phyloP scores from a whole-genome alignment of 2,113 vertebrate genomes.

The Nipponia nippon region DNA sequence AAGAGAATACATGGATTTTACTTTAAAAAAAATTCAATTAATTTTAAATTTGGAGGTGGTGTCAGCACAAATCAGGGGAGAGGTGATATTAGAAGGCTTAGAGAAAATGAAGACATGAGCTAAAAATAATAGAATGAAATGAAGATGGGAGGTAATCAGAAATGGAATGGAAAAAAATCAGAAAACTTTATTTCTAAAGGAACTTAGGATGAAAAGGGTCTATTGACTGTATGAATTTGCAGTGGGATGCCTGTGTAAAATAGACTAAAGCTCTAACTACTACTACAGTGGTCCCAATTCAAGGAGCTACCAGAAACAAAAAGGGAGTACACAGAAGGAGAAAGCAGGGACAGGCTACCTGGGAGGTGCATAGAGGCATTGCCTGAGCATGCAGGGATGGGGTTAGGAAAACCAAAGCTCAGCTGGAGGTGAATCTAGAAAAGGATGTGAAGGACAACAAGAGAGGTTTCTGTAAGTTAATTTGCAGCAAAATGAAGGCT shows the following conservation, averaged over 20 bases:
- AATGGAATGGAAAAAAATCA: neutral
- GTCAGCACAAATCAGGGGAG: neutral
- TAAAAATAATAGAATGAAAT: neutral
- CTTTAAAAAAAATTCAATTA: neutral
- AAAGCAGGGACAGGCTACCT: neutral
- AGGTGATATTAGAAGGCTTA: neutral
- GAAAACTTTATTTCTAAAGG: neutral
- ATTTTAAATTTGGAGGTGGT: neutral
- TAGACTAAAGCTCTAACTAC: neutral
- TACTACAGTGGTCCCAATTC: neutral
- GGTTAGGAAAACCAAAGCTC: neutral
- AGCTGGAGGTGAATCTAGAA: neutral
- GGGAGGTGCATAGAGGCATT: neutral
- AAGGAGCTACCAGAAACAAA: neutral
- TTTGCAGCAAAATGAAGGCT: neutral
- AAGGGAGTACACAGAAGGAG: neutral
- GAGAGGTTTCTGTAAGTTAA: neutral
- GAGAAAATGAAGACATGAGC: neutral
- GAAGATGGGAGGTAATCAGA: neutral
- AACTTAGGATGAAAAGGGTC: neutral
- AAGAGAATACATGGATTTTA: neutral
- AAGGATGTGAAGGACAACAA: neutral
- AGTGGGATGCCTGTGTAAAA: neutral
- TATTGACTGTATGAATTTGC: neutral
- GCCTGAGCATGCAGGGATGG: neutral